Evolutionary conservation across 2,797 vertebrate species (phyloP).

Genomic region (Paratrypauchen microcephalus): DNA sequence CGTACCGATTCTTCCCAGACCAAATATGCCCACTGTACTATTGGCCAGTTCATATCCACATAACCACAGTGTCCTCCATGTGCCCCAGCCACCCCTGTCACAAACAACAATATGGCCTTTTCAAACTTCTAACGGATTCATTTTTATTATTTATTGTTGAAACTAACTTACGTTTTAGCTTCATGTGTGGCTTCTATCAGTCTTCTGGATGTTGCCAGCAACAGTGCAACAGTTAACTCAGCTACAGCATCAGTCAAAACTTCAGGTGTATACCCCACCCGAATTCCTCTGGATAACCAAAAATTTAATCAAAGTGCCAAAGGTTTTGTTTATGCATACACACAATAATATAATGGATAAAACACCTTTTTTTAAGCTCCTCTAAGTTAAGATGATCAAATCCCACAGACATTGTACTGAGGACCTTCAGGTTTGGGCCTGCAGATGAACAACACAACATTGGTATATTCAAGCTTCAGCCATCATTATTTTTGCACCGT

Average conservation of each 20-base stretch:
- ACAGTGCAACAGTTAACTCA: constrained; percentile 78
- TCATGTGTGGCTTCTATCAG: constrained; percentile 80
- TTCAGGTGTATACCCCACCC: constrained; percentile 80
- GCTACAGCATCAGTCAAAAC: constrained; percentile 78
- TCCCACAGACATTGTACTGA: constrained; percentile 79
- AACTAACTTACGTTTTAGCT: constrained; percentile 70
- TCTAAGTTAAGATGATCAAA: constrained; percentile 70
- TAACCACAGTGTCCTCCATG: constrained; percentile 81
- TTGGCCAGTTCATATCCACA: constrained; percentile 77
- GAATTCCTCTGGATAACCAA: constrained; percentile 73
- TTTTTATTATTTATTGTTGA: neutral
- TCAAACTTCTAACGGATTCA: neutral
- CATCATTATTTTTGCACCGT: neutral
- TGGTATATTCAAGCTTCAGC: neutral
- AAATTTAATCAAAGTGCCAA: neutral
- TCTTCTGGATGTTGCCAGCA: constrained; percentile 82
- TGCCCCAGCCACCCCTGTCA: constrained; percentile 81
- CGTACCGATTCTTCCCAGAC: constrained; percentile 84
- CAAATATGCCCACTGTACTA: constrained; percentile 84
- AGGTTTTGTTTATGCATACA: neutral
- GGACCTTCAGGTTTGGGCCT: constrained; percentile 77
- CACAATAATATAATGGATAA: neutral
- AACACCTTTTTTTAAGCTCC: constrained; percentile 77
- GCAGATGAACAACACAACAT: constrained; percentile 19
- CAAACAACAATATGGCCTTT: neutral